A percentile compares a stretch with the other conserved stretches of the same genome.
phyloP scores from a whole-genome alignment of 2,797 vertebrate species.

The Rhodeus uyekii region DNA sequence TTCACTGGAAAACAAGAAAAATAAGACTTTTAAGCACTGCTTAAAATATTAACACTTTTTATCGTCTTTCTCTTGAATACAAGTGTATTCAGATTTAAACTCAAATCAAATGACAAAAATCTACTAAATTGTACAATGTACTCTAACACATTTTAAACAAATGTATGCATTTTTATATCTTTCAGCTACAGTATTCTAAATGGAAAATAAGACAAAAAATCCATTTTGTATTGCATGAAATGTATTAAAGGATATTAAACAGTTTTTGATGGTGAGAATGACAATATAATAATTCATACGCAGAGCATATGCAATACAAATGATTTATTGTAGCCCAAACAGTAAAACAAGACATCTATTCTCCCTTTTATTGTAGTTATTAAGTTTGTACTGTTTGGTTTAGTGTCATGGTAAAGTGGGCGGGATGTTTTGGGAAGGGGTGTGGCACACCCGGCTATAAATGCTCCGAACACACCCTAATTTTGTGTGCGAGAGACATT shows the following conservation, averaged over 20 bases:
- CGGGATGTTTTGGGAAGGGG: neutral
- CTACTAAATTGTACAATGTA: too few species aligned
- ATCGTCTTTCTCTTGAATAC: neutral
- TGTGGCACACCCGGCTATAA: neutral
- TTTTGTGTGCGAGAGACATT: slow-evolving; percentile 27
- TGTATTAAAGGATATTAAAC: neutral
- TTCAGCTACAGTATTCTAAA: too few species aligned
- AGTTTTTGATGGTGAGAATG: neutral
- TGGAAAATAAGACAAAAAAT: neutral
- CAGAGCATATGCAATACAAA: neutral
- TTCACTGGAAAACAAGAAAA: neutral
- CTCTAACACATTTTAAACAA: too few species aligned
- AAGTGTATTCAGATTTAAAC: neutral
- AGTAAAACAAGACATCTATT: neutral
- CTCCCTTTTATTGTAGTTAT: neutral
- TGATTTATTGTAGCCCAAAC: neutral
- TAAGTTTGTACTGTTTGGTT: neutral
- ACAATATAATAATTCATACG: neutral
- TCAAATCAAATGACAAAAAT: neutral
- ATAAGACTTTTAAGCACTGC: neutral
- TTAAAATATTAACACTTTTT: neutral
- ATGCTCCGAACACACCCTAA: slow-evolving; percentile 26
- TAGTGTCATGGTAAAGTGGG: neutral
- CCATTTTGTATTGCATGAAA: neutral
- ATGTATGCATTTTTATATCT: too few species aligned